A percentile compares a stretch with the other conserved stretches of the same genome.
These are phyloP conservation scores for Calameuta pallipes DNA, from an alignment of 2,888 invertebrate genomes.

Conservation along the genomic window DNA sequence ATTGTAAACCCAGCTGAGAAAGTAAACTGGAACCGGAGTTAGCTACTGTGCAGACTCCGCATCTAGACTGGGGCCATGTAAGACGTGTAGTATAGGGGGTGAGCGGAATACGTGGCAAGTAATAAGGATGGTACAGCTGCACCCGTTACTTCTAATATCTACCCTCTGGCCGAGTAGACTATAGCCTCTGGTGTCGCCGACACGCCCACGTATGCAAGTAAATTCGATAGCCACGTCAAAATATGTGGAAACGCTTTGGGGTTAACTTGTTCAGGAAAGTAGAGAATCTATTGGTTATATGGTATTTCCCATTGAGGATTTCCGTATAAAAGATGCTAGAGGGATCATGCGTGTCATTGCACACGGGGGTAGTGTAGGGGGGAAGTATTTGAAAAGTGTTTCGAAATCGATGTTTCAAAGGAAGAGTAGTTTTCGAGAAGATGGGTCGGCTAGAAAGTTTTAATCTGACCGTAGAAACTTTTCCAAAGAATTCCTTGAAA, in stretches of 20 bases:
- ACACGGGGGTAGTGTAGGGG: background rate
- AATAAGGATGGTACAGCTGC: slow-evolving; percentile 50
- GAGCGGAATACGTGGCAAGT: slow-evolving; percentile 48
- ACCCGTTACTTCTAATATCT: slow-evolving; percentile 56
- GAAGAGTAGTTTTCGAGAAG: too few species aligned
- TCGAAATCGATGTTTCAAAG: background rate
- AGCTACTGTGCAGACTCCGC: background rate
- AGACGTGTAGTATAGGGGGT: slow-evolving; percentile 44
- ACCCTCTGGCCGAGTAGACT: slow-evolving; percentile 11
- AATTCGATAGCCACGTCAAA: too few species aligned
- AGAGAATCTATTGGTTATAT: too few species aligned
- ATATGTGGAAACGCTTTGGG: too few species aligned
- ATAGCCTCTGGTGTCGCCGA: too few species aligned
- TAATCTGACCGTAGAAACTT: too few species aligned
- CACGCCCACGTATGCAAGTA: too few species aligned
- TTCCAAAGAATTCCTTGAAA: too few species aligned
- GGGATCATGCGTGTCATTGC: background rate
- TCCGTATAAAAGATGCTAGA: background rate
- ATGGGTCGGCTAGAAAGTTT: too few species aligned
- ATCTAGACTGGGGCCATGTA: slow-evolving; percentile 12
- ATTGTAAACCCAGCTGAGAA: slow-evolving; percentile 22
- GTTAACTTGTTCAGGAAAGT: too few species aligned
- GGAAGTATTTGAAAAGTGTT: background rate
- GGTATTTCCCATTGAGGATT: background rate
- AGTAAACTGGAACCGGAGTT: too few species aligned